Conservation (phyloP, 1,140 invertebrate species). For the Drosophila varians region DNA sequence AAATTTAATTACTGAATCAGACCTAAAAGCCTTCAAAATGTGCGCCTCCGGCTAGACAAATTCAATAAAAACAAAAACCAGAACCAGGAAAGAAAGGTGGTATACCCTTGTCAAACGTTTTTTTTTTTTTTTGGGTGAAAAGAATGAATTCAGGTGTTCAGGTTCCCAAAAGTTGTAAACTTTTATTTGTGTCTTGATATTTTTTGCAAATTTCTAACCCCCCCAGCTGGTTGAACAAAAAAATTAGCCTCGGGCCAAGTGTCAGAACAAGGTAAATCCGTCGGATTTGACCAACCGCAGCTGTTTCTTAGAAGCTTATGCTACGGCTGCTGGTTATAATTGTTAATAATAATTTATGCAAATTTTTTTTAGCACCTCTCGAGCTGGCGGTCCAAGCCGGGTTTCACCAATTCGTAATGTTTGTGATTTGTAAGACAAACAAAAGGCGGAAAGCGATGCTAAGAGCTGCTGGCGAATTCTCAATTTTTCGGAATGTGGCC, state of each 20-base stretch:
- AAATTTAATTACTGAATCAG: constrained; percentile 73
- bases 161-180: background rate
- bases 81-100: constrained; percentile 28
- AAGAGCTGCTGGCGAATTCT: constrained; percentile 71
- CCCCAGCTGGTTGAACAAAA: constrained; percentile 23
- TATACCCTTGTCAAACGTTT: constrained; percentile 30
- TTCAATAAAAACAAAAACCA: constrained; percentile 16
- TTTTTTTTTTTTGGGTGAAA: too few species aligned
- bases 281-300: constrained; percentile 13
- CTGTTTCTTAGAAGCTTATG: constrained; percentile 19
- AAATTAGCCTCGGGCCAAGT: constrained; percentile 8
- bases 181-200: background rate
- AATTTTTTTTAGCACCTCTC: constrained; percentile 71
- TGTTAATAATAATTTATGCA: constrained; percentile 78
- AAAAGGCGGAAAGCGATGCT: constrained; percentile 33
- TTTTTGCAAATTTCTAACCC: constrained; percentile 10
- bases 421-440: constrained; percentile 79
- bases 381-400: constrained; percentile 14
- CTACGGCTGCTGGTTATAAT: constrained; percentile 60
- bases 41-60: constrained; percentile 28
- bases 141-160: constrained; percentile 2
- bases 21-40: constrained; percentile 25
- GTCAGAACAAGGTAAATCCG: constrained; percentile 27
- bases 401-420: constrained; percentile 75
- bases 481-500: constrained; percentile 64